Evolutionary conservation across 2,797 vertebrate genomes (phyloP).

Genomic region (Semaprochilodus insignis): DNA sequence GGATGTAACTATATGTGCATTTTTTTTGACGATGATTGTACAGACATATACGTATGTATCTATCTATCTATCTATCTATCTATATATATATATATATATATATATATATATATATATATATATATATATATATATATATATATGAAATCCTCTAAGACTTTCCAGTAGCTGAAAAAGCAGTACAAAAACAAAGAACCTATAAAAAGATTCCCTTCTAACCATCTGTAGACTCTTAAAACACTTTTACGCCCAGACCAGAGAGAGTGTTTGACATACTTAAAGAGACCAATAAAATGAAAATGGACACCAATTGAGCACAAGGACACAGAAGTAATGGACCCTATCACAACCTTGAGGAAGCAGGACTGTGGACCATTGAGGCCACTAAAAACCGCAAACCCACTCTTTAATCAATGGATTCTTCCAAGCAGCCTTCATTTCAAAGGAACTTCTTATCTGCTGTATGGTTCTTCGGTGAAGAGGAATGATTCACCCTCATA

Average conservation of each 20-base stretch:
- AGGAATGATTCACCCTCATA: conserved; percentile 40
- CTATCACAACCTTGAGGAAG: conserved; percentile 30
- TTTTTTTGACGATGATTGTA: too few species aligned
- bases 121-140: too few species aligned
- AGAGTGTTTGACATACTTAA: conserved; percentile 40
- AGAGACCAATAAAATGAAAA: conserved; percentile 59
- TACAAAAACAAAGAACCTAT: conserved; percentile 26
- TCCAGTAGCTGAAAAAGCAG: conserved; percentile 39
- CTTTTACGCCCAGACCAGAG: conserved; percentile 38
- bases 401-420: conserved; percentile 51
- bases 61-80: too few species aligned
- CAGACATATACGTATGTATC: too few species aligned
- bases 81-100: too few species aligned
- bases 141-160: conserved; percentile 2
- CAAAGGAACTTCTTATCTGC: conserved; percentile 55
- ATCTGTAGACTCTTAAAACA: conserved; percentile 34
- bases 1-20: too few species aligned
- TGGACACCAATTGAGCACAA: conserved; percentile 50
- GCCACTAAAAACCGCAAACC: neutral
- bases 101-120: too few species aligned
- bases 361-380: neutral
- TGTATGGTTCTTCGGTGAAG: conserved; percentile 30
- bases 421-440: conserved; percentile 47
- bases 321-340: conserved; percentile 40
- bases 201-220: conserved; percentile 34